phyloP scores from a whole-genome alignment of 2,888 invertebrate genomes.

The Mythimna ferrago region DNA sequence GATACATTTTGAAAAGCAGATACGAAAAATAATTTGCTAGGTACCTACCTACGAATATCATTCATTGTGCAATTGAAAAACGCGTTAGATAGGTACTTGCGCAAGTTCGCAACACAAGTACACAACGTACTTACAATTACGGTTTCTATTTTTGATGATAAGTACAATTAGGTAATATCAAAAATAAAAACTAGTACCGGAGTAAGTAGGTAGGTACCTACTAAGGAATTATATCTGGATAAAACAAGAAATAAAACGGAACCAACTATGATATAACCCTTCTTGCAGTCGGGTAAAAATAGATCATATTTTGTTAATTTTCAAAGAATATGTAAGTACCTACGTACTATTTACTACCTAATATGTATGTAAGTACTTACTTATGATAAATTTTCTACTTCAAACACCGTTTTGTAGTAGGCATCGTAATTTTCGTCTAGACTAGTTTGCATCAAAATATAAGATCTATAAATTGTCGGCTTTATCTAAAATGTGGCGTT shows the following conservation, averaged over 20 bases:
- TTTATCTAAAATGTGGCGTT: neutral
- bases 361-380: too few species aligned
- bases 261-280: neutral
- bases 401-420: neutral
- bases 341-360: too few species aligned
- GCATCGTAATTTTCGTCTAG: neutral
- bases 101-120: neutral
- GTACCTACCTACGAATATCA: neutral
- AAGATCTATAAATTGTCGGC: neutral
- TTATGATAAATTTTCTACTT: neutral
- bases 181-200: too few species aligned
- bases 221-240: too few species aligned
- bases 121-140: too few species aligned
- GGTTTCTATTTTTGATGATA: too few species aligned
- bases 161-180: too few species aligned
- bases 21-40: neutral
- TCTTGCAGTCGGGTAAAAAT: too few species aligned
- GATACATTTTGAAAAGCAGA: too few species aligned
- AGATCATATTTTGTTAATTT: too few species aligned
- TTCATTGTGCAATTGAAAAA: conserved; percentile 33
- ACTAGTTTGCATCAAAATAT: neutral
- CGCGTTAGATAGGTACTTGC: neutral
- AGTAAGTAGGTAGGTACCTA: neutral
- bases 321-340: too few species aligned
- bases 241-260: too few species aligned